phyloP scores from a whole-genome alignment of 2,888 invertebrate species.

The Maniola hyperantus region DNA sequence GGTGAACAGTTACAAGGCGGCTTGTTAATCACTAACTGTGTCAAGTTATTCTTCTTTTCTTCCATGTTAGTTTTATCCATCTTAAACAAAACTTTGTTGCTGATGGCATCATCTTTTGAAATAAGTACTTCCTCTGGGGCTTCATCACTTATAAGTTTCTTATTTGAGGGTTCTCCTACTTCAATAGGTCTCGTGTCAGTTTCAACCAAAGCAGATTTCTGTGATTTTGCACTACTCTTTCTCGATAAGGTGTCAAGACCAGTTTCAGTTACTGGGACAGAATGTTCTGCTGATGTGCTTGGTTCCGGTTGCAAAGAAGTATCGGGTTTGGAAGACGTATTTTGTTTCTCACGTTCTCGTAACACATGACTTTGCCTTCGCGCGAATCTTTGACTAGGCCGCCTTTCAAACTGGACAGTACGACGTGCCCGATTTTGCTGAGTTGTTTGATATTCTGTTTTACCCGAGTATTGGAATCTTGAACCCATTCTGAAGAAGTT shows the following conservation, averaged over 20 bases:
- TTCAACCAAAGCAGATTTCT: constrained; percentile 74
- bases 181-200: constrained; percentile 56
- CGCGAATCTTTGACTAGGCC: constrained; percentile 98
- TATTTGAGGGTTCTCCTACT: constrained; percentile 65
- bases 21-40: constrained; percentile 71
- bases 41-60: constrained; percentile 72
- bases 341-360: constrained; percentile 89
- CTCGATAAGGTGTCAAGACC: constrained; percentile 68
- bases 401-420: constrained; percentile 97
- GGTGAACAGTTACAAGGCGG: constrained; percentile 76
- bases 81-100: constrained; percentile 75
- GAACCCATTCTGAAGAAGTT: constrained; percentile 99
- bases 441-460: constrained; percentile 98
- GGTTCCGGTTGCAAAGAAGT: constrained; percentile 55
- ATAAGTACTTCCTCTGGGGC: constrained; percentile 63
- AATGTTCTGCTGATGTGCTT: constrained; percentile 59
- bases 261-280: constrained; percentile 49
- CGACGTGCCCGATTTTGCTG: constrained; percentile 94
- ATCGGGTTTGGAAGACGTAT: constrained; percentile 58
- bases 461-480: constrained; percentile 95
- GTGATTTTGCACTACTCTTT: constrained; percentile 82
- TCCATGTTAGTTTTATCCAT: constrained; percentile 64
- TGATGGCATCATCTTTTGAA: constrained; percentile 77
- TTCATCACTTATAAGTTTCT: constrained; percentile 70
- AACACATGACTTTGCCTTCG: constrained; percentile 94